Evolutionary conservation across 2,797 vertebrate species (phyloP), one percentile per base, ranked within the genome.

Genomic region (Neosalanx taihuensis): DNA sequence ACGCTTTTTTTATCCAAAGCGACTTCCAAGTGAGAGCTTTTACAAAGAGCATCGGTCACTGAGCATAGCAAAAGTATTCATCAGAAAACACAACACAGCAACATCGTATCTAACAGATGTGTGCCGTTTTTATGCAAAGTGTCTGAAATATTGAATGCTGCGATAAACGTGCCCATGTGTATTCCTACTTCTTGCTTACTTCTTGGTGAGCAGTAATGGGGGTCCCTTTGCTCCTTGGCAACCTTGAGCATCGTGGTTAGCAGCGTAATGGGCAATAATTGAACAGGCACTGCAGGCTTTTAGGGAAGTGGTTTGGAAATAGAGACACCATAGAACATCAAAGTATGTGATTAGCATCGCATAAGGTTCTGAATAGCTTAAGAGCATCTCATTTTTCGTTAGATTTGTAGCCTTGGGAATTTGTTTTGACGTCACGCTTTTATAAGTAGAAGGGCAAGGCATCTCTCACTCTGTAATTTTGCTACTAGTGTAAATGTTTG

Each of bases 101-200:
- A 46, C 41, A 46, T 46, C 10, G 3, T 13, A 46, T 46, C 41
- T 13, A 46, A 46, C 41, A 35, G n/a, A 35, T 66, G 64, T 49
- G 69, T 23, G 63, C 51, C 57, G 37, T 33, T 73, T 70, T 56
- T 31, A 61, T 20, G 53, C 56, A 51, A 35, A 69, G 69, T 64
- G 51, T 72, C 30, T 63, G 57, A 65, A 64, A 37, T 51, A 15
- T 6, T 61, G 59, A 13, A 41, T 37, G 31, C 17, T 61, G 23
- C 9, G 23, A 31, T 49, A 71, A 66, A 58, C 59, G 72, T 35
- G 69, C 69, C 69, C 77, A 71, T 76, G 58, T 64, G 77, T 75
- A 67, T 9, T 58, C 51, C 60, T 46, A 46, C 30, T 63, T 72
- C 46, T 58, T 13, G 53, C 10, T 41, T 41, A 41, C 10, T 10